Evolutionary conservation across 2,797 vertebrate species (phyloP).

Genomic region (Lepilemur ruficaudatus): DNA sequence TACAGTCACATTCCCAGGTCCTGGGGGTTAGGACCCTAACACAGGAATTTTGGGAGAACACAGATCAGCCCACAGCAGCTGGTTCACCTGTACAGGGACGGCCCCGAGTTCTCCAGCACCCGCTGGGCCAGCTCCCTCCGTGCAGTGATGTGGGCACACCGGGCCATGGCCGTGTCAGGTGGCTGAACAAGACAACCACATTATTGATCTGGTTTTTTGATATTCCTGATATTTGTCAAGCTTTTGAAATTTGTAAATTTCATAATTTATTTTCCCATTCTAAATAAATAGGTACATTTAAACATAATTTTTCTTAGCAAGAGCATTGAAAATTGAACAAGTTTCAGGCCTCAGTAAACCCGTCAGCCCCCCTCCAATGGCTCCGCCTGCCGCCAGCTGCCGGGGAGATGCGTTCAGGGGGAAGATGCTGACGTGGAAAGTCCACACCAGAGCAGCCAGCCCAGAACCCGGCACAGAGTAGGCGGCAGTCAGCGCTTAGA

Average conservation of each 20-base stretch:
- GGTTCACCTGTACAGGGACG: not conserved
- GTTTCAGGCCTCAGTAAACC: not conserved
- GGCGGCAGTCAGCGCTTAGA: not conserved
- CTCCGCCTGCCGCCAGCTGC: not conserved
- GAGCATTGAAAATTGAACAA: not conserved
- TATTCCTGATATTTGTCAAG: not conserved
- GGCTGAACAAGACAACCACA: not conserved
- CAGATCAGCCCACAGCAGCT: not conserved
- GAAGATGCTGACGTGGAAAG: not conserved
- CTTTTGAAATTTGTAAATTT: not conserved
- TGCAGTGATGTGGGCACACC: not conserved
- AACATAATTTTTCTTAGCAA: not conserved
- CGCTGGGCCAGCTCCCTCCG: too few species aligned
- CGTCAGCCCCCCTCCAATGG: accelerated
- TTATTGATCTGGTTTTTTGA: not conserved
- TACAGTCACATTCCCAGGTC: not conserved
- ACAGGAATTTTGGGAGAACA: not conserved
- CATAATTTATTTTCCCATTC: not conserved
- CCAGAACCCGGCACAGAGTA: not conserved
- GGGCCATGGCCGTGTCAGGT: not conserved
- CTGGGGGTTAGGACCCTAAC: not conserved
- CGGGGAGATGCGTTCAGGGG: not conserved
- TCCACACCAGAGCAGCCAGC: not conserved
- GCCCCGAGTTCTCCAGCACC: not conserved
- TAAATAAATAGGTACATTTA: not conserved